Evolutionary conservation across 2,888 invertebrate genomes (phyloP).

Genomic region (Melanostoma scalare): DNA sequence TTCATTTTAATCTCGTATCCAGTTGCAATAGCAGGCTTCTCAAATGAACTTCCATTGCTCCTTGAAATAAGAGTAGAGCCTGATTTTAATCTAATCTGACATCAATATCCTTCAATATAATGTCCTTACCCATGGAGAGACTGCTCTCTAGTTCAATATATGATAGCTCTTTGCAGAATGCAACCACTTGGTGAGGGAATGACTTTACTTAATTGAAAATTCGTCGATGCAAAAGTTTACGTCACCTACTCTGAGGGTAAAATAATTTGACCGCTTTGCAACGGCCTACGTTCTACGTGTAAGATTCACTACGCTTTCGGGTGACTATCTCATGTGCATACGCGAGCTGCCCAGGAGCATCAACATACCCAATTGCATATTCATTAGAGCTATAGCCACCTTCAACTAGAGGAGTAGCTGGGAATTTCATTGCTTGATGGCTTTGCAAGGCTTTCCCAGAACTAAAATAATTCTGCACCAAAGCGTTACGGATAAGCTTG

Average conservation of each 20-base stretch:
- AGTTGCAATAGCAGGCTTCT: not conserved
- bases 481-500: too few relatives aligned
- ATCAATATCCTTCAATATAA: conserved; percentile 52
- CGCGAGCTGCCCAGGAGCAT: too few relatives aligned
- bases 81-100: conserved; percentile 26
- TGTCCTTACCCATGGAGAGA: conserved; percentile 1
- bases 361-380: too few relatives aligned
- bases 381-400: too few relatives aligned
- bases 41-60: conserved; percentile 16
- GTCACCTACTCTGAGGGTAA: conserved; percentile 44
- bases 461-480: too few relatives aligned
- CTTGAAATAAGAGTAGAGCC: not conserved
- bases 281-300: conserved; percentile 29
- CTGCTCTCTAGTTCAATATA: conserved; percentile 14
- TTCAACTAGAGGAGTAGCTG: too few relatives aligned
- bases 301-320: conserved; percentile 13
- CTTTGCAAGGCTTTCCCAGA: too few relatives aligned
- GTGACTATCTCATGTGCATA: conserved; percentile 6
- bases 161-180: conserved; percentile 4
- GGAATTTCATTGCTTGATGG: too few relatives aligned
- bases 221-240: conserved; percentile 62
- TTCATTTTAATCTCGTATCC: conserved; percentile 29
- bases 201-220: conserved; percentile 65
- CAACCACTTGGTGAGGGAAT: conserved; percentile 18
- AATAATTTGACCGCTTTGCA: conserved; percentile 55